Conservation (phyloP, 2,888 invertebrate genomes). For the Cephus rjabovi region DNA sequence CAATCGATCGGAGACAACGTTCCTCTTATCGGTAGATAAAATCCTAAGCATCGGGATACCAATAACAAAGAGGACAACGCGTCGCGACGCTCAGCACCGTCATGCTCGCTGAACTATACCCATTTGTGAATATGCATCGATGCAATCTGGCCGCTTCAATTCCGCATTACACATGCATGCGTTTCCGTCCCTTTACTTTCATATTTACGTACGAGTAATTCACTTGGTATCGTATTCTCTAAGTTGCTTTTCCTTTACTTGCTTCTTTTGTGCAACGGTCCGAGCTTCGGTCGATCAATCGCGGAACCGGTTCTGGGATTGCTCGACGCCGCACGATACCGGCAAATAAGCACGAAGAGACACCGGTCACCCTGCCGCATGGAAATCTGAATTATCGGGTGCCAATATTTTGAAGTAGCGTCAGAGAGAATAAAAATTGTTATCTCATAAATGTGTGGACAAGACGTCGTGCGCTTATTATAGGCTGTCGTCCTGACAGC, state of each 20-base stretch:
- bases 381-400: neutral
- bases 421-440: neutral
- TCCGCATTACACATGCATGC: neutral
- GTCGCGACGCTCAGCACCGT: neutral
- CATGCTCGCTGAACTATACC: neutral
- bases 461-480: neutral
- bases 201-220: neutral
- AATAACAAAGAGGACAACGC: neutral
- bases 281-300: neutral
- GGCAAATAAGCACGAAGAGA: neutral
- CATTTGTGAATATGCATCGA: neutral
- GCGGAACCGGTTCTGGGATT: neutral
- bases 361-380: neutral
- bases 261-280: neutral
- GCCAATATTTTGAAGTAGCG: neutral
- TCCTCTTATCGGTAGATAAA: neutral
- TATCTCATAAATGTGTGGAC: neutral
- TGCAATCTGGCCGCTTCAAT: neutral
- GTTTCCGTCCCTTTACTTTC: neutral
- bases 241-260: neutral
- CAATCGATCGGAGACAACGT: neutral
- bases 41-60: neutral
- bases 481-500: neutral
- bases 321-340: neutral
- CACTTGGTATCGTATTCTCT: neutral